Percentiles rank a stretch among this genome's conserved stretches.
phyloP scores from a whole-genome alignment of 2,888 invertebrate species.

The Leucophenga maculata region DNA sequence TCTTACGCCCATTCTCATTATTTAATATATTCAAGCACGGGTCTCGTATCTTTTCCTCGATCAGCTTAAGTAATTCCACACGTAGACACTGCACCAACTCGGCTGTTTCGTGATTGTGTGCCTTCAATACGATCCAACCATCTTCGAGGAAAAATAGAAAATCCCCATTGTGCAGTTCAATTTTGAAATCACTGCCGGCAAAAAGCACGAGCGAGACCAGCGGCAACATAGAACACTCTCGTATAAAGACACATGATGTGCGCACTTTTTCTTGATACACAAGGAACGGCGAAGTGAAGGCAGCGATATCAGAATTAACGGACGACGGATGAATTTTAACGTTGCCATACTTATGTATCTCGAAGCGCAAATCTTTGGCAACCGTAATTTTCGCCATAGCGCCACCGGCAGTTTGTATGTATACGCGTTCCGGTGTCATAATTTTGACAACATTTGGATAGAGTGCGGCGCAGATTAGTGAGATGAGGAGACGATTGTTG shows the following conservation, averaged over 20 bases:
- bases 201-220: conserved; percentile 82
- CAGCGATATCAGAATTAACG: conserved; percentile 78
- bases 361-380: conserved; percentile 82
- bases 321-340: conserved; percentile 86
- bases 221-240: conserved; percentile 87
- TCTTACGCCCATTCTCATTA: conserved; percentile 82
- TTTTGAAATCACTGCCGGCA: conserved; percentile 81
- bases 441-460: conserved; percentile 93
- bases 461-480: conserved; percentile 90
- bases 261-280: conserved; percentile 89
- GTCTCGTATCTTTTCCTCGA: conserved; percentile 88
- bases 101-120: conserved; percentile 84
- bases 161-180: conserved; percentile 82
- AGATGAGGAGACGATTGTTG: conserved; percentile 82
- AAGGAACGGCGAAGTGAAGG: conserved; percentile 83
- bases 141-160: conserved; percentile 84
- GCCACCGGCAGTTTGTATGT: conserved; percentile 81
- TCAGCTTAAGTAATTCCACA: conserved; percentile 81
- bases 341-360: conserved; percentile 82
- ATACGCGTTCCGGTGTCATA: conserved; percentile 84
- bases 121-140: conserved; percentile 87
- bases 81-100: conserved; percentile 87
- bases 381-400: conserved; percentile 81
- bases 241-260: conserved; percentile 84
- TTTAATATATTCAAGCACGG: conserved; percentile 83